Evolutionary conservation across 2,797 vertebrate genomes (phyloP), one percentile per base, ranked within the genome.

Genomic region (Limosa lapponica): DNA sequence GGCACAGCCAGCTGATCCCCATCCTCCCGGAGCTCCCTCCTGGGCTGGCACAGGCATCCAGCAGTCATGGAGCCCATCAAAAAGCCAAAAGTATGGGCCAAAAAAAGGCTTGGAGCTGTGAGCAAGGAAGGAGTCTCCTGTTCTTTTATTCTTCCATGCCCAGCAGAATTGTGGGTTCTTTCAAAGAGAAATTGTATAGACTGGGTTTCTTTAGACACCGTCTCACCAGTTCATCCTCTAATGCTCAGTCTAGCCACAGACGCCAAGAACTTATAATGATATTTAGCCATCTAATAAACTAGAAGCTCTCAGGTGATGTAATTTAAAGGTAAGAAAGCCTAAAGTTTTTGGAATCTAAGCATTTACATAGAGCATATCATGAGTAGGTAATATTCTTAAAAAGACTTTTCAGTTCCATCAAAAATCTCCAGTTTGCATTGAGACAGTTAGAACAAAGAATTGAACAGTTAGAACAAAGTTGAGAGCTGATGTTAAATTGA

Each of bases 1-100:
- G 36, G 49, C 17, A 7, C 23, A 51, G n/a, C 10, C 58, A 5
- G 34, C 30, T 19, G 9, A 16, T 13, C 27, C 32, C 51, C 82
- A 2, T 13, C 41, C 51, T n/a, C 30, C 54, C 0, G 1, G n/a
- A 67, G 46, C 52, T 59, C 39, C 61, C 13, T 16, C 3, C 0
- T 18, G 12, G 8, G n/a, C 2, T 37, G 61, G 22, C 39, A 22
- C 10, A 13, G 25, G 7, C 0, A 0, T 23, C 61, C 3, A 5
- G 44, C 58, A 24, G 44, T 20, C 25, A 5, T 1, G 27, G 18
- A 58, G 16, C 32, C 48, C 72, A 4, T 9, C 70, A 57, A 37
- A 37, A 49, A 39, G n/a, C 24, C 28, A 70, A 37, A 69, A 23
- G 4, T 27, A 22, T 2, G 39, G 18, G 10, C 10, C 37, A 34